Conservation (phyloP, 2,113 vertebrate genomes). For the Machaerirhynchus nigripectus region DNA sequence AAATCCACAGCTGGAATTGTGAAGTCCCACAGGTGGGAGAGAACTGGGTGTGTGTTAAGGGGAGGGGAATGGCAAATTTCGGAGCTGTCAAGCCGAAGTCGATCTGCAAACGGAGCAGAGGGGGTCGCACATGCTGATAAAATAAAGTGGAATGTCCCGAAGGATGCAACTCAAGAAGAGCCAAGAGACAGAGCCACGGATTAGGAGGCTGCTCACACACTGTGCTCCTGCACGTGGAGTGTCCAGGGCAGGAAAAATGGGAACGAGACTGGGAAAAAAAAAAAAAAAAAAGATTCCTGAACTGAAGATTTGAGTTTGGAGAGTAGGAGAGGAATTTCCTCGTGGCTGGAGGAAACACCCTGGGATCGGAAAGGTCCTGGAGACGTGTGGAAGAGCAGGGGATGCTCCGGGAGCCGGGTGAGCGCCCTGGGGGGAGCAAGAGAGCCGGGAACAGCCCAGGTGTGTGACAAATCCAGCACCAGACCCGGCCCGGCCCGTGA, state of each 20-base stretch:
- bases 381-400: fast-evolving
- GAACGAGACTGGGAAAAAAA: fast-evolving
- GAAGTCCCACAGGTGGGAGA: neutral
- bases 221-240: neutral
- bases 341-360: neutral
- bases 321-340: neutral
- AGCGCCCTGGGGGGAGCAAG: neutral
- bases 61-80: neutral
- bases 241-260: neutral
- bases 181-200: fast-evolving
- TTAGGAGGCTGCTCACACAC: neutral
- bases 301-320: too few relatives aligned
- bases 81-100: neutral
- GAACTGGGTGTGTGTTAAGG: fast-evolving
- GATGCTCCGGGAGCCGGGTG: neutral
- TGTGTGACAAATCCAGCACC: fast-evolving
- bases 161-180: neutral
- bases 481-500: fast-evolving
- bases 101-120: neutral
- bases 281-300: fast-evolving
- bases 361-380: fast-evolving
- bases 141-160: neutral
- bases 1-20: neutral
- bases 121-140: too few relatives aligned
- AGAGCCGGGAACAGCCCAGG: neutral